Base-by-base conservation (phyloP, 64 coral and sea anemone genomes). In the Acropora yongei region DNA sequence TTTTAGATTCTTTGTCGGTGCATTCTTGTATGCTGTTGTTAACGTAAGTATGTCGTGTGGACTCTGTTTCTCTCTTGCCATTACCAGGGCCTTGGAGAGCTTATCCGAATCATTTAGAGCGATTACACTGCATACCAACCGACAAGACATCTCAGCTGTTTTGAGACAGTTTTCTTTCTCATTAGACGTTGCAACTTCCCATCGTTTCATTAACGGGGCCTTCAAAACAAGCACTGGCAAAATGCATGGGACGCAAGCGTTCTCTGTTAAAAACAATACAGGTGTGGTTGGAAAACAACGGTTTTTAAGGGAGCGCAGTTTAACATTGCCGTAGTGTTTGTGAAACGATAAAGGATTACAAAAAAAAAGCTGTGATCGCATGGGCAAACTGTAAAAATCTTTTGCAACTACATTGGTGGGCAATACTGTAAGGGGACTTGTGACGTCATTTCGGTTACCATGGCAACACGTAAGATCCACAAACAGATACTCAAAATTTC, bases 1-100 rank as follows among this genome's bases (percentile, higher is more conserved):
- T 51, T 82, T 82, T 61, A 65, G 48, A 82, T 82, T 82, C 79
- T 82, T 82, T 82, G 79, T 82, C n/a, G 51, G n/a, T 41, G 79
- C 79, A 63, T 44, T 51, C 48, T 51, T 41, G 48, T 82, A 61
- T 82, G 79, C 79, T 57, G 51, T 57, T 51, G 48, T 82, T 51
- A 65, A 82, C 17, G 55, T 8, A 63, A 61, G 49, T 42, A 82
- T 53, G 55, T 63, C 53, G 48, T 82, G 48, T 61, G 50, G 12
- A 57, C 14, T 9, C 30, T 42, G 17, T 41, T 61, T 20, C 16
- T 42, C 48, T 61, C 10, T 51, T 53, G 39, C 40, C 53, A 7
- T 51, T 19, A 51, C 55, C 49, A n/a, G 53, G 51, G 55, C 79
- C 5, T 82, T 9, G n/a, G 20, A 61, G 40, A 82, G 79, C 50